Conservation (phyloP, 1,140 invertebrate species). For the Aricia agestis region DNA sequence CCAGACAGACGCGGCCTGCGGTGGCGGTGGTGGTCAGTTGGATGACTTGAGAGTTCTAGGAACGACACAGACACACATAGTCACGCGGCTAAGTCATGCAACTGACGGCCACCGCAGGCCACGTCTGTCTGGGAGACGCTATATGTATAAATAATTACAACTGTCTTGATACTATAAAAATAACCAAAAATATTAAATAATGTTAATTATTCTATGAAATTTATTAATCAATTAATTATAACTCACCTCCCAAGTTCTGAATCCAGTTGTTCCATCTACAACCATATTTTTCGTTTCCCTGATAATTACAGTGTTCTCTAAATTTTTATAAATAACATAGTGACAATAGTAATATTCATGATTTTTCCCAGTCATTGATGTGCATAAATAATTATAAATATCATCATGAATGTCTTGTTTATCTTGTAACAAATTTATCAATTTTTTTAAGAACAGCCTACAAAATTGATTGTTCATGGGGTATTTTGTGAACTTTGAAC, state of each 20-base stretch:
- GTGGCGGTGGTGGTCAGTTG: no score
- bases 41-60: no score
- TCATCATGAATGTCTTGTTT: slow-evolving; percentile 61
- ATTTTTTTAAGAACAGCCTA: slow-evolving; percentile 57
- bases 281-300: slow-evolving; percentile 67
- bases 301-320: slow-evolving; percentile 47
- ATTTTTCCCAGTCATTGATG: slow-evolving; percentile 34
- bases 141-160: no score
- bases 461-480: slow-evolving; percentile 47
- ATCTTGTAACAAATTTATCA: slow-evolving; percentile 45
- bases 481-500: slow-evolving; percentile 43
- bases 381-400: slow-evolving; percentile 51
- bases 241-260: slow-evolving; percentile 66
- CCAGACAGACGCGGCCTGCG: no score
- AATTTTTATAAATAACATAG: slow-evolving; percentile 46
- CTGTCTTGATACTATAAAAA: no score
- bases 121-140: no score
- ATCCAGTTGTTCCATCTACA: slow-evolving; percentile 63
- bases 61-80: no score
- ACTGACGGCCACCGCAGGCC: no score
- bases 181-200: no score
- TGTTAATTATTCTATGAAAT: no score
- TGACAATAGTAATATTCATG: slow-evolving; percentile 48
- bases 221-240: background rate
- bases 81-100: no score